Evolutionary conservation across 2,888 invertebrate species (phyloP), one percentile per base, ranked within the genome.

Genomic region (Cordilura impudica): DNA sequence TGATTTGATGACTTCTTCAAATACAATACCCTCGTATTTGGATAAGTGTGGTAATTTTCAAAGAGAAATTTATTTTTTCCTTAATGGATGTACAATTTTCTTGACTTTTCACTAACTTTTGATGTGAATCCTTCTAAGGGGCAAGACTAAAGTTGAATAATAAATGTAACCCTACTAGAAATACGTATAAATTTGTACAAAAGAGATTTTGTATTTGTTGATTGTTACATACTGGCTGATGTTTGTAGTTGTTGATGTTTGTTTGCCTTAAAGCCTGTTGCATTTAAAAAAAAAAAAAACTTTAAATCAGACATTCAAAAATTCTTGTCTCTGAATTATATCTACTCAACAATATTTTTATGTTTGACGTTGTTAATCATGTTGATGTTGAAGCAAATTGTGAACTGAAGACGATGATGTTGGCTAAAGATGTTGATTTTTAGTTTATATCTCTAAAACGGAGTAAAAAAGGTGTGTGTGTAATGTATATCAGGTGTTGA

Each of bases 1-100:
- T 79, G 78, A 79, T 79, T 79, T 79, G 78, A 79, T 79, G 78
- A 79, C 74, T 79, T 79, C 74, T 79, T 74, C 66, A 79, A 79
- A 79, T 75, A 43, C 21, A 54, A 23, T 14, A 26, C 49, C n/a
- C 23, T 26, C 5, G 47, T 21, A 19, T 19, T n/a, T n/a, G n/a
- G n/a, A n/a, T n/a, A n/a, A n/a, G n/a, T n/a, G n/a, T n/a, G n/a
- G n/a, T n/a, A n/a, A n/a, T n/a, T n/a, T n/a, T n/a, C n/a, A n/a
- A n/a, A n/a, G n/a, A n/a, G n/a, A n/a, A n/a, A n/a, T n/a, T n/a
- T n/a, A n/a, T n/a, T n/a, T n/a, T n/a, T n/a, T n/a, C n/a, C n/a
- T n/a, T n/a, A n/a, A n/a, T n/a, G n/a, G n/a, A n/a, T n/a, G n/a
- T n/a, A n/a, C n/a, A n/a, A n/a, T n/a, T n/a, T n/a, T n/a, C n/a